These are phyloP conservation scores for Taxidea taxus DNA, from an alignment of 2,113 vertebrate species.

Conservation along the genomic window DNA sequence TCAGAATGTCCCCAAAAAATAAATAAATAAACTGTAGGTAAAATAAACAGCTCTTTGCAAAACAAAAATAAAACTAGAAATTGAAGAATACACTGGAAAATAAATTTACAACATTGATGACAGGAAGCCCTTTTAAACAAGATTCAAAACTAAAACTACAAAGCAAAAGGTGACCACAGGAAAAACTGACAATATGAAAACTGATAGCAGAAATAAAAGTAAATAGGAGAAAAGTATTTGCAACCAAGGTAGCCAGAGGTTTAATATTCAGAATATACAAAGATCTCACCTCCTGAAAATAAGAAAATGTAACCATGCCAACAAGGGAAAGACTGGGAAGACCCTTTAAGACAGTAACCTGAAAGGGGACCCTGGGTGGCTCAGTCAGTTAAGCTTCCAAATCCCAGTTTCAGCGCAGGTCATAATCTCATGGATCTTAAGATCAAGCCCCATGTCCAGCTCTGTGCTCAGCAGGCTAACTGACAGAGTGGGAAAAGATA, in stretches of 20 bases:
- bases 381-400: neutral
- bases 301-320: neutral
- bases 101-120: neutral
- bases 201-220: neutral
- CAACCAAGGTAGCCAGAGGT: neutral
- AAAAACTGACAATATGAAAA: neutral
- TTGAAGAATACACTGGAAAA: neutral
- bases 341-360: neutral
- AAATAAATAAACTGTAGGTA: neutral
- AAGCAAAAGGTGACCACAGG: neutral
- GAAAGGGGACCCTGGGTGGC: neutral
- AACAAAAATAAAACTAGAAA: constrained; percentile 12
- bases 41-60: constrained; percentile 3
- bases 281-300: neutral
- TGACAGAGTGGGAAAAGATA: no score
- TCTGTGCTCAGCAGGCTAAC: neutral
- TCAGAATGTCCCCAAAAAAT: neutral
- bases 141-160: neutral
- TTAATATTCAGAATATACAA: neutral
- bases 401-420: neutral
- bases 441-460: neutral
- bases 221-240: neutral
- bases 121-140: neutral
- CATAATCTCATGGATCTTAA: neutral
- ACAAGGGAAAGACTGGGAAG: neutral